Conservation (phyloP, 2,888 invertebrate species). For the Andrena chrysosceles region DNA sequence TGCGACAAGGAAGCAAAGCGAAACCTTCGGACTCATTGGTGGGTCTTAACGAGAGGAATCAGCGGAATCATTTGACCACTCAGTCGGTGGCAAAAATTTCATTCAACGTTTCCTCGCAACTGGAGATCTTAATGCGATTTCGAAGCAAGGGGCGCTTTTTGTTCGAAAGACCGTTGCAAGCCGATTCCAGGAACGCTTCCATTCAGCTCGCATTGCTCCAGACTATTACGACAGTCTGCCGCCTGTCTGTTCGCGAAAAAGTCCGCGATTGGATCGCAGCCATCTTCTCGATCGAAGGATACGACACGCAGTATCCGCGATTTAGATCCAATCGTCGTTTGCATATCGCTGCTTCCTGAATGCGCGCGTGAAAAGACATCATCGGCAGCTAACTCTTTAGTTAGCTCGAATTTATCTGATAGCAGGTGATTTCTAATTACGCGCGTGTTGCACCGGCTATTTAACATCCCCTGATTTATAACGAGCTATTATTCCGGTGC, state of each 20-base stretch:
- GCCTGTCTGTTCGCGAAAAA: conserved; percentile 28
- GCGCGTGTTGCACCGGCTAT: neutral
- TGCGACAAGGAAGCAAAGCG: too few relatives aligned
- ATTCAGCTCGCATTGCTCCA: conserved; percentile 23
- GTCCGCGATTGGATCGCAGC: conserved; percentile 35
- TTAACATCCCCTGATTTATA: neutral
- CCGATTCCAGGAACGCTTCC: conserved; percentile 21
- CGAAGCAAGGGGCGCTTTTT: neutral
- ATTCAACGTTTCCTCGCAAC: neutral
- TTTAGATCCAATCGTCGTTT: neutral
- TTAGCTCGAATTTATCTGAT: neutral
- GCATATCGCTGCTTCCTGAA: neutral
- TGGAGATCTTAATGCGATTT: conserved; percentile 11
- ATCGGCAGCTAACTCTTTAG: neutral
- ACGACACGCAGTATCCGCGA: neutral
- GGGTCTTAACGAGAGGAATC: neutral
- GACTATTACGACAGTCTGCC: conserved; percentile 16
- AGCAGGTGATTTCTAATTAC: neutral
- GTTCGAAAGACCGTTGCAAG: neutral
- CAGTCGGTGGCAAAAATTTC: neutral
- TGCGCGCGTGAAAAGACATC: neutral
- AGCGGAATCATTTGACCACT: neutral
- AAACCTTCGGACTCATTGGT: neutral
- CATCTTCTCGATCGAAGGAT: conserved; percentile 16
- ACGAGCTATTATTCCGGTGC: too few relatives aligned